Percentiles rank a stretch among this genome's conserved stretches.
These are phyloP conservation scores for Micronycteris hirsuta DNA, from an alignment of 2,113 vertebrate species.

Conservation along the genomic window DNA sequence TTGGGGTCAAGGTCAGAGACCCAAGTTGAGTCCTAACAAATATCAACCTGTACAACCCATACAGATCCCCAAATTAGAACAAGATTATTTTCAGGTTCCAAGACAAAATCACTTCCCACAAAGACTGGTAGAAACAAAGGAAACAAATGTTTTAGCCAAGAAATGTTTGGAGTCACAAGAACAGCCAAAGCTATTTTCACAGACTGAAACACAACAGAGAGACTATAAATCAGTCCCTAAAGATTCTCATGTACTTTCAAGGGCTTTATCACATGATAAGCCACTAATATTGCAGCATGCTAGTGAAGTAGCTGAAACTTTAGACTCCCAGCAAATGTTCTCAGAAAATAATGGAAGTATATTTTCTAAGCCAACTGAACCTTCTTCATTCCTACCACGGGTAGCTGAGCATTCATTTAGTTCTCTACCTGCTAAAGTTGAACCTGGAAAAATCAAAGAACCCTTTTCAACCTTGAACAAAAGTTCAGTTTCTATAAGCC, in stretches of 20 bases:
- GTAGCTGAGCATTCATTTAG: slow-evolving; percentile 36
- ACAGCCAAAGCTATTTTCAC: background rate
- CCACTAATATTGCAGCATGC: background rate
- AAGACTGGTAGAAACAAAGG: slow-evolving; percentile 6
- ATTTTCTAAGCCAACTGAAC: background rate
- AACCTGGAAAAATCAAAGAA: slow-evolving; percentile 38
- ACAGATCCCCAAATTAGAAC: background rate
- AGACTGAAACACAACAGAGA: background rate
- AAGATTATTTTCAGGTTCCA: background rate
- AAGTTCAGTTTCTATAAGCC: background rate
- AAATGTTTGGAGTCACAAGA: slow-evolving; percentile 26
- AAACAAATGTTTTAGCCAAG: background rate
- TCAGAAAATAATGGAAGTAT: slow-evolving; percentile 21
- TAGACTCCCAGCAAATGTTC: background rate
- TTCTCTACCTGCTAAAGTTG: slow-evolving; percentile 28
- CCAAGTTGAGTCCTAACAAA: background rate
- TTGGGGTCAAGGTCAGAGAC: background rate
- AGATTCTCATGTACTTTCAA: slow-evolving; percentile 42
- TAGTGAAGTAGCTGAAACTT: background rate
- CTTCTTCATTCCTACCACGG: background rate
- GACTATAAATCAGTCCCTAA: slow-evolving; percentile 52
- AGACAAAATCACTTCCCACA: background rate
- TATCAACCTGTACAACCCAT: background rate
- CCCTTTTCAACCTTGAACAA: background rate
- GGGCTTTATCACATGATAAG: background rate